Percentiles rank a stretch among this genome's conserved stretches.
Evolutionary conservation across 2,797 vertebrate genomes (phyloP).

Genomic region (Myotis pilosus): DNA sequence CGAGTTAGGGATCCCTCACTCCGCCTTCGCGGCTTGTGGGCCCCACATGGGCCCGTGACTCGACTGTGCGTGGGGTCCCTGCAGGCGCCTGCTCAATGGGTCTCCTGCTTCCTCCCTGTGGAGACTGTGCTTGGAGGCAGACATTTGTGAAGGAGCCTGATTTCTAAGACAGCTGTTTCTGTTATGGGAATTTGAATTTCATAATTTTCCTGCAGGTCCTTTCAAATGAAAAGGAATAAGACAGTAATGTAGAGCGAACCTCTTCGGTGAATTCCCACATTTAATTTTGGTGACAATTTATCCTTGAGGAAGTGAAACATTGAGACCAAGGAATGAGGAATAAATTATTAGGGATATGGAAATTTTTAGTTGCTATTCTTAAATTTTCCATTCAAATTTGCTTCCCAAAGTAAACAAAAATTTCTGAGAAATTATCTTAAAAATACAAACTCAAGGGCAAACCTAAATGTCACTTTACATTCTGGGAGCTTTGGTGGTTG

Average conservation of each 20-base stretch:
- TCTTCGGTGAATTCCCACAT: background rate
- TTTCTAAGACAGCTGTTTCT: background rate
- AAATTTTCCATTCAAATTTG: background rate
- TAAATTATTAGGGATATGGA: background rate
- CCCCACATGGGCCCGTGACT: background rate
- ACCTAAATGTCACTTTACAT: background rate
- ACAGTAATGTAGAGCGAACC: background rate
- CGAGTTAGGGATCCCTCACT: background rate
- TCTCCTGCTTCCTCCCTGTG: background rate
- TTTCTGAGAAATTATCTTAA: background rate
- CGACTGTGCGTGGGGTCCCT: no score
- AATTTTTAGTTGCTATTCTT: background rate
- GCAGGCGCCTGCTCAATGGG: background rate
- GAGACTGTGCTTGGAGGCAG: background rate
- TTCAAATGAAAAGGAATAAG: background rate
- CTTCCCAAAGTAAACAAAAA: background rate
- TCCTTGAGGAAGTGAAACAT: background rate
- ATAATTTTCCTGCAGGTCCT: background rate
- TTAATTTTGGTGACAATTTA: background rate
- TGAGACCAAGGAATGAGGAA: background rate
- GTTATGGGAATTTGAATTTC: background rate
- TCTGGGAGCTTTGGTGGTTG: background rate
- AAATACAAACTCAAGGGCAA: background rate
- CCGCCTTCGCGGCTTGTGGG: fast-evolving
- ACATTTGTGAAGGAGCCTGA: background rate